These are phyloP conservation scores for Spheniscus humboldti DNA, from an alignment of 2,797 vertebrate genomes.

Conservation along the genomic window DNA sequence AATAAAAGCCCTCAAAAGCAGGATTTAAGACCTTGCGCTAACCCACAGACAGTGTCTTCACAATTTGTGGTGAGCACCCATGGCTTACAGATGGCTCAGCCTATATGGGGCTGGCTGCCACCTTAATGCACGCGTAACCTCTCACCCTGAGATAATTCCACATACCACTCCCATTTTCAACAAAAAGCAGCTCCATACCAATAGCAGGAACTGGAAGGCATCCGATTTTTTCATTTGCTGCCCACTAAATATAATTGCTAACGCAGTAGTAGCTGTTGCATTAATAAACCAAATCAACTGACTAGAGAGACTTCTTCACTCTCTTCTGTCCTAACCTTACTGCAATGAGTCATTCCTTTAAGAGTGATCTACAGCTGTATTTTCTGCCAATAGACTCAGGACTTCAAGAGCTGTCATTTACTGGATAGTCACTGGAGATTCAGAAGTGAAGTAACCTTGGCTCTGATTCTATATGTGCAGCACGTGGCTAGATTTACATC, in stretches of 20 bases:
- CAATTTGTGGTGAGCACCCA: background rate
- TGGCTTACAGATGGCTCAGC: background rate
- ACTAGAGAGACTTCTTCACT: background rate
- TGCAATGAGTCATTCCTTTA: background rate
- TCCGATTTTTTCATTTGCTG: background rate
- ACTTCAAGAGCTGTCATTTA: slow-evolving; percentile 27
- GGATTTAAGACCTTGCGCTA: background rate
- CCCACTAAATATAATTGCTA: background rate
- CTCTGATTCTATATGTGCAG: background rate
- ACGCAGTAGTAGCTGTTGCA: background rate
- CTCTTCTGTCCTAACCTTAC: background rate
- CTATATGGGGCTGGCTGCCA: background rate
- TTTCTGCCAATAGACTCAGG: background rate
- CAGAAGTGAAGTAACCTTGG: slow-evolving; percentile 18
- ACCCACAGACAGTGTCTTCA: background rate
- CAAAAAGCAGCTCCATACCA: background rate
- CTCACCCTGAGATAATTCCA: background rate
- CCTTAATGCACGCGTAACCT: background rate
- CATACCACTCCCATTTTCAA: background rate
- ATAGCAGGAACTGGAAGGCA: background rate
- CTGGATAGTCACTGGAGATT: slow-evolving; percentile 31
- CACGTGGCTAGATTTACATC: background rate
- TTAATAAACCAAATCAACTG: background rate
- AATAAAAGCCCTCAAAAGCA: slow-evolving; percentile 31
- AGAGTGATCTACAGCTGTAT: background rate